These are phyloP conservation scores for Symphodus melops DNA, from an alignment of 2,113 vertebrate species.

Conservation along the genomic window DNA sequence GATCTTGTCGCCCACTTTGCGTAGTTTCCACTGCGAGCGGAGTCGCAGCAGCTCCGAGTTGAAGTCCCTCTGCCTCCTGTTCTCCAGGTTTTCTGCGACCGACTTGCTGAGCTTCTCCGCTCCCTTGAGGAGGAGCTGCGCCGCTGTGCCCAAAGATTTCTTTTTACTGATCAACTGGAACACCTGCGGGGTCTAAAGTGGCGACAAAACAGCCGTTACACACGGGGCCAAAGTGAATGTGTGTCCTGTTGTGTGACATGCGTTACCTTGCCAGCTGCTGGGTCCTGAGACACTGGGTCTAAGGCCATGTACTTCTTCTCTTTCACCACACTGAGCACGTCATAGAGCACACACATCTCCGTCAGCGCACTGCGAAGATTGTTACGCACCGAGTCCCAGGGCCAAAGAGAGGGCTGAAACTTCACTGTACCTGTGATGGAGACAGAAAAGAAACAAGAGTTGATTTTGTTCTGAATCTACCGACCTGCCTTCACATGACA, in stretches of 20 bases:
- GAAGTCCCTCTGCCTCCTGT: slow-evolving; percentile 95
- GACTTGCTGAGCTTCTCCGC: slow-evolving; percentile 95
- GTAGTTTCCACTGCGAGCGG: slow-evolving; percentile 98
- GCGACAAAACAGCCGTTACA: not conserved
- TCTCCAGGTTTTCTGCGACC: slow-evolving; percentile 94
- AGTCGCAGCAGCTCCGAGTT: slow-evolving; percentile 94
- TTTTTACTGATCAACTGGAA: slow-evolving; percentile 96
- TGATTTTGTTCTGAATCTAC: not conserved
- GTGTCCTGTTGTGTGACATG: not conserved
- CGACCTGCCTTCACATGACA: no score
- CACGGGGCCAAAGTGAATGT: not conserved
- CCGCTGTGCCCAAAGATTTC: slow-evolving; percentile 94
- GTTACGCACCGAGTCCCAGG: slow-evolving; percentile 97
- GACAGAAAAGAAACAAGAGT: not conserved
- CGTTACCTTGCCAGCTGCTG: slow-evolving; percentile 75
- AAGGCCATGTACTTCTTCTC: slow-evolving; percentile 99
- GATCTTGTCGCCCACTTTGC: slow-evolving; percentile 98
- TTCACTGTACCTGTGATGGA: slow-evolving; percentile 87
- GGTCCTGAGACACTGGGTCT: slow-evolving; percentile 94
- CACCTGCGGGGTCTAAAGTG: slow-evolving; percentile 88
- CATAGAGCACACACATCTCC: slow-evolving; percentile 96
- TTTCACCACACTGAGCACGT: slow-evolving; percentile 95
- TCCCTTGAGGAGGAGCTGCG: slow-evolving; percentile 92
- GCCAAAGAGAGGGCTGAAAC: slow-evolving; percentile 97
- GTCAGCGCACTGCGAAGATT: slow-evolving; percentile 92